These are phyloP conservation scores for Leptinotarsa peninsularis DNA, from an alignment of 2,888 invertebrate species.

Conservation along the genomic window DNA sequence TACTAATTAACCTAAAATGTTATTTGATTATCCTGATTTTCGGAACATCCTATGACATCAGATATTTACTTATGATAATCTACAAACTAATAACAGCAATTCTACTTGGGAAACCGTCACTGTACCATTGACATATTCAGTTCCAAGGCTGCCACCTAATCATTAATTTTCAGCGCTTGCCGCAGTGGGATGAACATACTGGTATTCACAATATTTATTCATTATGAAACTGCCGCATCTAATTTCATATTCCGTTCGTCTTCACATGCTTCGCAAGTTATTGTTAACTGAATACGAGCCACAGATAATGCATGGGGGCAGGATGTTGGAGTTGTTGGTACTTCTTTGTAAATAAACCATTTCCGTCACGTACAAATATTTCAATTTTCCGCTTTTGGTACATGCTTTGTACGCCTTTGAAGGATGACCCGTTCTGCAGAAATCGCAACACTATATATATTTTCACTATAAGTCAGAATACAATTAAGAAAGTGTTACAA, in stretches of 20 bases:
- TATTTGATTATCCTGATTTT: neutral
- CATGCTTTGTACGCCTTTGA: slow-evolving; percentile 24
- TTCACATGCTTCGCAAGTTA: slow-evolving; percentile 32
- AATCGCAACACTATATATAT: neutral
- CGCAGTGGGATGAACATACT: slow-evolving; percentile 7
- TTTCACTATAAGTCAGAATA: too few species aligned
- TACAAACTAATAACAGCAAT: neutral
- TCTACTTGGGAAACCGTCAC: slow-evolving; percentile 18
- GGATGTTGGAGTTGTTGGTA: slow-evolving; percentile 37
- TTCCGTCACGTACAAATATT: slow-evolving; percentile 32
- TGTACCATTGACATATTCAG: slow-evolving; percentile 5
- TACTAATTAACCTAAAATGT: neutral
- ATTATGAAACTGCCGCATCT: slow-evolving; percentile 23
- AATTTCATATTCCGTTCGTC: slow-evolving; percentile 35
- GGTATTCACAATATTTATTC: neutral
- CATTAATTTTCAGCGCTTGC: neutral
- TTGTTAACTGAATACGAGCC: slow-evolving; percentile 37
- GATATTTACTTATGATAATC: neutral
- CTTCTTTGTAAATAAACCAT: slow-evolving; percentile 33
- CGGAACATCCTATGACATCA: neutral
- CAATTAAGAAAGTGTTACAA: too few species aligned
- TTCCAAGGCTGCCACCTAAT: slow-evolving; percentile 15
- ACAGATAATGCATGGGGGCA: slow-evolving; percentile 34
- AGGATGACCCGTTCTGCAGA: slow-evolving; percentile 12
- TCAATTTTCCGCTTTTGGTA: slow-evolving; percentile 22